Base-by-base conservation (phyloP, 1,140 invertebrate genomes). In the Lordiphosa stackelbergi region DNA sequence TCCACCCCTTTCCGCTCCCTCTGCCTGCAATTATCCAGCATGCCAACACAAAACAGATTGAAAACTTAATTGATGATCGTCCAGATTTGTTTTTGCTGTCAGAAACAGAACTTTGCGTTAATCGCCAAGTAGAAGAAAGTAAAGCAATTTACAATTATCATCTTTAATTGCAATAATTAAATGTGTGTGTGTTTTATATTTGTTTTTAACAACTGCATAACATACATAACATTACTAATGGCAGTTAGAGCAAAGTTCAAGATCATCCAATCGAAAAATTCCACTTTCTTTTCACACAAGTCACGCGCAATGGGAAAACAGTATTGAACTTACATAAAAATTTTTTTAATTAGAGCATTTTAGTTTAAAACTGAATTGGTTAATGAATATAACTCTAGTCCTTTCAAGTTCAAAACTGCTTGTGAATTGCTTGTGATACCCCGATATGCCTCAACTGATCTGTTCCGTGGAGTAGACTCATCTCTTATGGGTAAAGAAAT, bases 131-230 rank as follows among this genome's bases (percentile, higher is more conserved):
- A 47, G 48, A 52, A 73, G 70, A 73, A 58, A 57, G 63, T 51
- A 66, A 64, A 63, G 70, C 55, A 79, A 62, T 66, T 73, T 70
- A 56, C 57, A 71, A 74, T 66, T 51, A 69, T 55, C 66, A 34
- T 46, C 49, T 56, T 43, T 81, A 79, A 79, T 83, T 75, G 60
- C 66, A 55, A 56, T 63, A 61, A 68, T 79, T 83, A 79, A 81
- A 35, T 58, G 37, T 49, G 35, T 37, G 40, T 45, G 13, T 40
- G 28, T 42, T 66, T 46, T 49, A 56, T 49, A 38, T 45, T 13
- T 13, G 28, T n/a, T 31, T 24, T 22, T 4, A 41, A 10, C 34
- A 52, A 43, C 22, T 9, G 47, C 38, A 64, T 47, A 31, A 47
- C 42, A 16, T 46, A n/a, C 36, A 63, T 43, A 53, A 45, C 65